A percentile compares a stretch with the other conserved stretches of the same genome.
These are phyloP conservation scores for Trichonephila clavata DNA, from an alignment of 1,140 invertebrate genomes.

Conservation along the genomic window DNA sequence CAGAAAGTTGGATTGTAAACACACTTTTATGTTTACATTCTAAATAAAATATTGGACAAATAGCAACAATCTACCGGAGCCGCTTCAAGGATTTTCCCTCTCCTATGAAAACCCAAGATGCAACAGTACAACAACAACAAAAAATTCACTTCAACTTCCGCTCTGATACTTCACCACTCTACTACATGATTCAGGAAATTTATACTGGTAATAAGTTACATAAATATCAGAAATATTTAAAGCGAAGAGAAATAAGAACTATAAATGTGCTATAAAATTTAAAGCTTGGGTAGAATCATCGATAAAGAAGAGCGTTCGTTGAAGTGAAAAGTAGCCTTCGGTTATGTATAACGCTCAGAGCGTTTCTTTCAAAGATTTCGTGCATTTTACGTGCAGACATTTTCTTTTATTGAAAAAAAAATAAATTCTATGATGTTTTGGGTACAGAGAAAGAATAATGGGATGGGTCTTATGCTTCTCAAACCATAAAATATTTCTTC, in stretches of 20 bases:
- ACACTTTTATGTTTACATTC: too few species aligned
- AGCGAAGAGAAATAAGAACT: neutral
- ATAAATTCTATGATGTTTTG: neutral
- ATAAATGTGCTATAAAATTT: conserved; percentile 47
- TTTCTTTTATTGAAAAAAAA: conserved; percentile 8
- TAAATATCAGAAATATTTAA: conserved; percentile 39
- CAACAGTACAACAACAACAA: neutral
- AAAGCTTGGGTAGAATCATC: conserved; percentile 3
- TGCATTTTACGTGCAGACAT: neutral
- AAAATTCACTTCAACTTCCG: neutral
- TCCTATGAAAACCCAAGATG: neutral
- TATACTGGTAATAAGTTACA: conserved; percentile 54
- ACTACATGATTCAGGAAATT: neutral
- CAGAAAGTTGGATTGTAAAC: too few species aligned
- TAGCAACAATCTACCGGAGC: too few species aligned
- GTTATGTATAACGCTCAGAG: neutral
- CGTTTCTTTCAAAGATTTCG: neutral
- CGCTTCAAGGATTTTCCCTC: neutral
- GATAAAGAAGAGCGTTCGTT: neutral
- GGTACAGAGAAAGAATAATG: conserved; percentile 15
- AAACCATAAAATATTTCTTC: conserved; percentile 27
- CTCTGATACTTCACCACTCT: neutral
- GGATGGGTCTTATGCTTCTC: neutral
- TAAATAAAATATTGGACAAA: too few species aligned
- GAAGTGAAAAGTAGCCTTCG: neutral